Percentiles rank a stretch among this genome's conserved stretches.
Evolutionary conservation across 2,888 invertebrate genomes (phyloP).

Genomic region (Sphaerophoria rueppellii): DNA sequence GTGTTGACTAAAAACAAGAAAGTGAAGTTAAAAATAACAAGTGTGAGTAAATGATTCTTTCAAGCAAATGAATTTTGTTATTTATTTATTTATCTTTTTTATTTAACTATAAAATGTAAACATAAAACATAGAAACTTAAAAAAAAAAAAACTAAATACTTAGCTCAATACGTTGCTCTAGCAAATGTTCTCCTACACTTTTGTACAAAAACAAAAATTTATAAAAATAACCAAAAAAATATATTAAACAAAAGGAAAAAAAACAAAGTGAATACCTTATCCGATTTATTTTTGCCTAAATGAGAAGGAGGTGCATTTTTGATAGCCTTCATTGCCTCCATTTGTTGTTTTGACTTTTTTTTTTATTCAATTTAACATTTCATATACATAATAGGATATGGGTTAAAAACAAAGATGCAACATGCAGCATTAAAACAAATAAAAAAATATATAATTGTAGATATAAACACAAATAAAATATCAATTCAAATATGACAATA

Average conservation of each 20-base stretch:
- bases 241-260: constrained; percentile 66
- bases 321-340: constrained; percentile 88
- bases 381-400: constrained; percentile 29
- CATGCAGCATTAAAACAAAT: constrained; percentile 63
- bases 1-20: constrained; percentile 89
- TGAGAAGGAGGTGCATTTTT: constrained; percentile 94
- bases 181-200: constrained; percentile 9
- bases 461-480: constrained; percentile 59
- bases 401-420: constrained; percentile 63
- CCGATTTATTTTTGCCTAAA: constrained; percentile 92
- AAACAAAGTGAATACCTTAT: constrained; percentile 86
- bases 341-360: constrained; percentile 78
- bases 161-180: constrained; percentile 6
- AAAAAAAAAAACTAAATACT: neutral
- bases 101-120: constrained; percentile 18
- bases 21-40: constrained; percentile 70
- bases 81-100: constrained; percentile 50
- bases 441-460: constrained; percentile 45
- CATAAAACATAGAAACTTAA: constrained; percentile 26
- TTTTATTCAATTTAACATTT: constrained; percentile 41
- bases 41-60: constrained; percentile 64
- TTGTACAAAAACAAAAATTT: constrained; percentile 32
- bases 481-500: constrained; percentile 42
- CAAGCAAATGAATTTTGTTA: constrained; percentile 71
- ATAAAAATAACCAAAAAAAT: constrained; percentile 26